phyloP scores from a whole-genome alignment of 2,888 invertebrate genomes.

The Dasypolia templi region DNA sequence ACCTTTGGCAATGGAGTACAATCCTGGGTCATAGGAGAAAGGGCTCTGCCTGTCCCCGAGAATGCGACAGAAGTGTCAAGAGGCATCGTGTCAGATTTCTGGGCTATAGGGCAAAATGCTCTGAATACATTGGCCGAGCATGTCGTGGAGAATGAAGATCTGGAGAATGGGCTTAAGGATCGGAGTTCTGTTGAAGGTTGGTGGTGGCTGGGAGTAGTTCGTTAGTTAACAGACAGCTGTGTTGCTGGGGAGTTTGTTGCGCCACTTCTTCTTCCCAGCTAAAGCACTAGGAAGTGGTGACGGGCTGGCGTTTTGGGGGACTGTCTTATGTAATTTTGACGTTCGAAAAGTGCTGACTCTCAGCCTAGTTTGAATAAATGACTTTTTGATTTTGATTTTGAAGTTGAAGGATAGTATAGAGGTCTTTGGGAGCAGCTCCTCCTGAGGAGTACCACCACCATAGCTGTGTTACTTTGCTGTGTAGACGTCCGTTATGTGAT shows the following conservation, averaged over 20 bases:
- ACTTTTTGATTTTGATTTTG: too few relatives aligned
- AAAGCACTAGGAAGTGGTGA: too few relatives aligned
- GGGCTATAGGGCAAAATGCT: slow-evolving; percentile 80
- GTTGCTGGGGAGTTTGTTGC: too few relatives aligned
- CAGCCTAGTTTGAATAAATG: too few relatives aligned
- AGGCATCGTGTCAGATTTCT: slow-evolving; percentile 77
- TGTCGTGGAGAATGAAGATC: slow-evolving; percentile 79
- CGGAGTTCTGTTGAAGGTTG: slow-evolving; percentile 84
- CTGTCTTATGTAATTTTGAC: too few relatives aligned
- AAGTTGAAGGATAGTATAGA: neutral
- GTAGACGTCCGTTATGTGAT: neutral
- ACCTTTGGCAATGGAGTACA: slow-evolving; percentile 78
- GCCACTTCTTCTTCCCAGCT: too few relatives aligned
- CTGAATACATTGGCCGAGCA: slow-evolving; percentile 83
- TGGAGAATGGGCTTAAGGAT: slow-evolving; percentile 82
- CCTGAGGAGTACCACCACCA: neutral
- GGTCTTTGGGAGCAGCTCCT: too few relatives aligned
- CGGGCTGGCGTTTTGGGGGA: too few relatives aligned
- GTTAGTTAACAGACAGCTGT: too few relatives aligned
- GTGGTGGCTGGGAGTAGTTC: slow-evolving; percentile 75
- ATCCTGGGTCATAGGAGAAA: slow-evolving; percentile 83
- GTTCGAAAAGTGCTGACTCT: too few relatives aligned
- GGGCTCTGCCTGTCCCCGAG: slow-evolving; percentile 39
- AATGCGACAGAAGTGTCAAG: slow-evolving; percentile 60
- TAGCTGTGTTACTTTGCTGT: neutral